Evolutionary conservation across 2,888 invertebrate species (phyloP).

Genomic region (Petrolisthes cinctipes): DNA sequence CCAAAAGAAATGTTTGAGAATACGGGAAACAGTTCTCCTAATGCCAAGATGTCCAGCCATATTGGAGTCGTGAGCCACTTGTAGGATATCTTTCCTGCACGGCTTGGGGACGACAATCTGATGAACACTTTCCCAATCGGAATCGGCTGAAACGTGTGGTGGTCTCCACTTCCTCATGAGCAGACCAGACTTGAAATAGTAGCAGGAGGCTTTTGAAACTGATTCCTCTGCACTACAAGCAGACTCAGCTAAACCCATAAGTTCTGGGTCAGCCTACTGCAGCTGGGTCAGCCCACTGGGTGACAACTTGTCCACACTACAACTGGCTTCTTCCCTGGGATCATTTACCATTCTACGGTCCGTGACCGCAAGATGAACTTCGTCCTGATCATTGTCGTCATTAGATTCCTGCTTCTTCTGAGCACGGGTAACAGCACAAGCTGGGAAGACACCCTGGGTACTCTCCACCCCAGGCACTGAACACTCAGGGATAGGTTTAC

Average conservation of each 20-base stretch:
- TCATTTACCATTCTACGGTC: neutral
- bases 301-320: neutral
- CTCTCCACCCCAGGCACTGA: too few relatives aligned
- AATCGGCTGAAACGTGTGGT: neutral
- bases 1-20: neutral
- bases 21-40: neutral
- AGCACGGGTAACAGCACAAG: neutral
- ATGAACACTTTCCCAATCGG: neutral
- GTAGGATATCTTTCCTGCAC: neutral
- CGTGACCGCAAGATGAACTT: neutral
- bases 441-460: neutral
- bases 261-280: neutral
- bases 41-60: conserved; percentile 9
- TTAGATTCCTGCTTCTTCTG: neutral
- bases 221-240: neutral
- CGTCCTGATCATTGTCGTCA: neutral
- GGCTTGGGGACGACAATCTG: neutral
- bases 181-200: neutral
- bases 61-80: neutral
- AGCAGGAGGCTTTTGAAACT: neutral
- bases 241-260: neutral
- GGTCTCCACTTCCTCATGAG: conserved; percentile 7
- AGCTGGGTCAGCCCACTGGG: neutral
- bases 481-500: neutral
- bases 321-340: neutral